Conservation (phyloP, 2,888 invertebrate genomes). For the Dolichomitus sp. region DNA sequence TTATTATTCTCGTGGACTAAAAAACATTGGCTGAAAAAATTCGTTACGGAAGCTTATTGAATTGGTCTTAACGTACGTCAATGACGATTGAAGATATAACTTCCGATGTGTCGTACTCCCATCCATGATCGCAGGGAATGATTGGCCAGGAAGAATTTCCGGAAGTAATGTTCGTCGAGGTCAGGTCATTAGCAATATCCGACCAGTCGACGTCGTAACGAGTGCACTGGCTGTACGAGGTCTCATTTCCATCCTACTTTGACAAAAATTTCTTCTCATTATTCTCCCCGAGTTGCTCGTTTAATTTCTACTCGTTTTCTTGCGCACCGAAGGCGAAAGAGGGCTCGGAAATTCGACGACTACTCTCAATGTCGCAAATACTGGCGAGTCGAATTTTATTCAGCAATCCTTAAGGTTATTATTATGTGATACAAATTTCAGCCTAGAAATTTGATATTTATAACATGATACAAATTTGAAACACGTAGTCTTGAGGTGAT, state of each 20-base stretch:
- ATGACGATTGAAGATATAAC: constrained; percentile 93
- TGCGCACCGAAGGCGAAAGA: constrained; percentile 8
- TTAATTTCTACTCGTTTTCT: not conserved
- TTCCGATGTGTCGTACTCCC: constrained; percentile 92
- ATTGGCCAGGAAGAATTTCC: constrained; percentile 88
- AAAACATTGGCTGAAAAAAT: not conserved
- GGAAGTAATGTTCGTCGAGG: constrained; percentile 77
- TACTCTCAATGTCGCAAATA: constrained; percentile 69
- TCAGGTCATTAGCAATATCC: constrained; percentile 71
- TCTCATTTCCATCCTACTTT: constrained; percentile 83
- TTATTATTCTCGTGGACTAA: not conserved
- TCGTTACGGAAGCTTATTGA: not conserved
- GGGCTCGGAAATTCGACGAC: constrained; percentile 21
- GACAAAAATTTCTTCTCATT: constrained; percentile 64
- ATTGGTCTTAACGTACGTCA: constrained; percentile 86
- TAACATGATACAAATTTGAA: too few species aligned
- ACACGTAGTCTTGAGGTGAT: not conserved
- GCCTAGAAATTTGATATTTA: too few species aligned
- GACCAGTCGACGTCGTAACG: constrained; percentile 91
- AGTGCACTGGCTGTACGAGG: constrained; percentile 90
- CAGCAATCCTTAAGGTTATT: not conserved
- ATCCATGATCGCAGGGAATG: constrained; percentile 92
- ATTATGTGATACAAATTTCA: not conserved
- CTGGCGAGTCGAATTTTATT: constrained; percentile 13
- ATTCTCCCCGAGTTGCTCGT: constrained; percentile 5